phyloP scores from a whole-genome alignment of 2,888 invertebrate genomes.

The Melanostoma scalare region DNA sequence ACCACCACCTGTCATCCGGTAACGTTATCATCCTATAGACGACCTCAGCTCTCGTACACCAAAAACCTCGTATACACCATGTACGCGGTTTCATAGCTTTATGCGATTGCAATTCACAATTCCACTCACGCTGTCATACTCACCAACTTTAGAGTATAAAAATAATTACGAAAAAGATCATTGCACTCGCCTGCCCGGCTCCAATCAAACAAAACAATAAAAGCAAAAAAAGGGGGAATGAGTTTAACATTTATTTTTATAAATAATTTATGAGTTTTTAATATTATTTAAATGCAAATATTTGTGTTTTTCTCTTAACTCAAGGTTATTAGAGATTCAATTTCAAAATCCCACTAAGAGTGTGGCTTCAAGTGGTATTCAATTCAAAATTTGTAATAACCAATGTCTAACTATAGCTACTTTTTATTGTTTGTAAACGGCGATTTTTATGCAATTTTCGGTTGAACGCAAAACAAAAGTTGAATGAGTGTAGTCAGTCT shows the following conservation, averaged over 20 bases:
- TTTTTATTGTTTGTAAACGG: no score
- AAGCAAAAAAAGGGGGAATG: background rate
- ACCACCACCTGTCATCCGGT: no score
- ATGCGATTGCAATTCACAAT: constrained; percentile 61
- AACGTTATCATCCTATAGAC: background rate
- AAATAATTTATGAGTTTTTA: constrained; percentile 62
- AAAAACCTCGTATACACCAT: background rate
- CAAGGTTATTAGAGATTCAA: constrained; percentile 43
- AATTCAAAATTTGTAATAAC: constrained; percentile 24
- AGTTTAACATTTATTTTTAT: constrained; percentile 36
- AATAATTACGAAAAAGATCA: constrained; percentile 62
- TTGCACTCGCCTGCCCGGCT: constrained; percentile 46
- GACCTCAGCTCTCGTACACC: constrained; percentile 1
- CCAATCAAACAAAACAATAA: constrained; percentile 8
- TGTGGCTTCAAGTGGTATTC: constrained; percentile 28
- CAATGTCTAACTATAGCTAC: no score
- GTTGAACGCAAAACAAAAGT: background rate
- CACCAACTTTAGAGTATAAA: constrained; percentile 20
- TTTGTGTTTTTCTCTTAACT: constrained; percentile 19
- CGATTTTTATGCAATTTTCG: background rate
- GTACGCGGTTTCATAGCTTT: constrained; percentile 27
- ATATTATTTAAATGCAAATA: constrained; percentile 54
- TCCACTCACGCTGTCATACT: constrained; percentile 39
- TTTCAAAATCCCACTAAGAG: constrained; percentile 34
- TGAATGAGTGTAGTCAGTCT: background rate